phyloP scores from a whole-genome alignment of 1,140 invertebrate genomes.

The Thaumetopoea pityocampa region DNA sequence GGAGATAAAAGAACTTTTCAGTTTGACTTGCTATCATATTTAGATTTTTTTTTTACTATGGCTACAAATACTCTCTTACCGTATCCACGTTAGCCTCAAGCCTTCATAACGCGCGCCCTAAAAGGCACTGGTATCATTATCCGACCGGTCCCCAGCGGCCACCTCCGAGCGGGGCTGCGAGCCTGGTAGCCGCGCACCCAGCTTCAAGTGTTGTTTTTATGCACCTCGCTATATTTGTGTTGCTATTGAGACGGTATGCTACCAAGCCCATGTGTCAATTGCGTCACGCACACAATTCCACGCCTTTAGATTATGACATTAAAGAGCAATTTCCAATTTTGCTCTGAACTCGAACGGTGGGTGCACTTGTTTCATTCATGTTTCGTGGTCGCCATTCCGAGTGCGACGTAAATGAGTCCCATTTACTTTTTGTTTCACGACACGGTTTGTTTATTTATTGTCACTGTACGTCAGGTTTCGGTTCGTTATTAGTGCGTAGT shows the following conservation, averaged over 20 bases:
- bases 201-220: constrained; percentile 56
- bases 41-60: too few relatives aligned
- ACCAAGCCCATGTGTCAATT: constrained; percentile 24
- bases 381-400: constrained; percentile 48
- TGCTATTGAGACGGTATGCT: constrained; percentile 50
- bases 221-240: constrained; percentile 48
- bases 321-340: constrained; percentile 18
- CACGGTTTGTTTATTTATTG: constrained; percentile 1
- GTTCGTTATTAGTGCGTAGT: constrained; percentile 7
- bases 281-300: constrained; percentile 11
- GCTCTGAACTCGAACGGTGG: constrained; percentile 25
- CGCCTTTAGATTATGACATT: constrained; percentile 5
- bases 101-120: constrained; percentile 58
- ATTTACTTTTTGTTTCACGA: constrained; percentile 16
- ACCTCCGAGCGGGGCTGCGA: constrained; percentile 40
- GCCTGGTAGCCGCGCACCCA: constrained; percentile 45
- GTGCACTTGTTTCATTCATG: constrained; percentile 54
- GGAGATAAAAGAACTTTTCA: too few relatives aligned
- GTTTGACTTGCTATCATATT: too few relatives aligned
- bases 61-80: constrained; percentile 17
- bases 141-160: constrained; percentile 49
- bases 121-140: constrained; percentile 65
- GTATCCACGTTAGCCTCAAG: constrained; percentile 41
- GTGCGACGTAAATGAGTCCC: constrained; percentile 44
- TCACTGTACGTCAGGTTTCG: constrained; percentile 10